Percentiles rank a stretch among this genome's conserved stretches.
Conservation (phyloP, 2,113 vertebrate species). For the Thryonomys swinderianus region DNA sequence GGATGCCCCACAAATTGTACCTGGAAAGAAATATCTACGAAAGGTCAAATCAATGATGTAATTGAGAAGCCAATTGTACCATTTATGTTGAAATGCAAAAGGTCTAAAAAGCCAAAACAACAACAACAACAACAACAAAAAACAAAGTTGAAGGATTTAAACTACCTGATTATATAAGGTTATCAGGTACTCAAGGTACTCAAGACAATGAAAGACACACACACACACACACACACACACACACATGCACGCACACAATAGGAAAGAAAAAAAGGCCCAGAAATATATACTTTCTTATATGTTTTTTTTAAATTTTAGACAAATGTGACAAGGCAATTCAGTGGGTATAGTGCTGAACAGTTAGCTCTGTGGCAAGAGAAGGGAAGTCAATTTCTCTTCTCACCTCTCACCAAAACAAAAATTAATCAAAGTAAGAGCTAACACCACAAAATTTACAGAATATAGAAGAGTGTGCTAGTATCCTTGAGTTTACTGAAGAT, state of each 20-base stretch:
- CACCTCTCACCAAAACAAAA: background rate
- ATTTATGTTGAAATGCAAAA: background rate
- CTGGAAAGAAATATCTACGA: background rate
- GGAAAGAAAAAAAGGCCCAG: background rate
- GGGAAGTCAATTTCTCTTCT: background rate
- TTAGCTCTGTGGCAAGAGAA: background rate
- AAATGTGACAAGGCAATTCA: background rate
- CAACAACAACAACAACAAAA: background rate
- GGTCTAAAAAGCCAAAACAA: background rate
- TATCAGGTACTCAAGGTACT: background rate
- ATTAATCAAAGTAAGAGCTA: background rate
- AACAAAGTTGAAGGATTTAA: background rate
- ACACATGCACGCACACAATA: background rate
- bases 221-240: background rate
- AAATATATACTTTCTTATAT: background rate
- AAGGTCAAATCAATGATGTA: background rate
- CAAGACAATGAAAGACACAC: background rate
- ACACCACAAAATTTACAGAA: background rate
- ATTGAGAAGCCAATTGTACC: background rate
- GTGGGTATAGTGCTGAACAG: background rate
- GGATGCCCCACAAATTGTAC: background rate
- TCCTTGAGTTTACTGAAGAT: background rate
- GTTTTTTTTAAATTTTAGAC: background rate
- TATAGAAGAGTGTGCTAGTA: background rate
- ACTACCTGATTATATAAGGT: background rate